phyloP scores from a whole-genome alignment of 2,113 vertebrate genomes.

The Actinemys pallida region DNA sequence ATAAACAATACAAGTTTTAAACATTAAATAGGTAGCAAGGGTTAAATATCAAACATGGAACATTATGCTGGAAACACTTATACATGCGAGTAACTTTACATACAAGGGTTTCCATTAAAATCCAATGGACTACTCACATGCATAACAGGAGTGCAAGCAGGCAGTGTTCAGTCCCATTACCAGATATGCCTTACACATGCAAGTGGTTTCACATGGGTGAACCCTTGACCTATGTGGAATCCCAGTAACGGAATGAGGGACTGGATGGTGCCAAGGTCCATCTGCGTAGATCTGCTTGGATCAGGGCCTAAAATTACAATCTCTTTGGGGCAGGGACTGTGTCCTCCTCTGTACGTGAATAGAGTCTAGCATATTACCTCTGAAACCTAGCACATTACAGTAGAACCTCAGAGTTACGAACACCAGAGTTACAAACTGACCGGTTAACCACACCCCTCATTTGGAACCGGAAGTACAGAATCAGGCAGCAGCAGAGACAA shows the following conservation, averaged over 20 bases:
- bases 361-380: neutral
- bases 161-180: neutral
- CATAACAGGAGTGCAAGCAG: neutral
- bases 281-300: neutral
- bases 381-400: neutral
- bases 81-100: neutral
- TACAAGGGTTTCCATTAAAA: neutral
- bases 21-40: neutral
- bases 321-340: neutral
- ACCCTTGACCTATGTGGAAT: fast-evolving
- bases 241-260: neutral
- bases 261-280: neutral
- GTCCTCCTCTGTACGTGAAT: fast-evolving
- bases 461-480: too few relatives aligned
- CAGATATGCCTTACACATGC: neutral
- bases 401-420: too few relatives aligned
- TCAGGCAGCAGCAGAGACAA: too few relatives aligned
- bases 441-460: too few relatives aligned
- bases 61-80: neutral
- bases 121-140: fast-evolving
- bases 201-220: neutral
- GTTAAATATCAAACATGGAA: neutral
- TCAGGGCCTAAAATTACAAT: neutral
- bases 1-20: neutral
- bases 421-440: too few relatives aligned